Evolutionary conservation across 1,140 invertebrate species (phyloP).

Genomic region (Bombus waltoni): DNA sequence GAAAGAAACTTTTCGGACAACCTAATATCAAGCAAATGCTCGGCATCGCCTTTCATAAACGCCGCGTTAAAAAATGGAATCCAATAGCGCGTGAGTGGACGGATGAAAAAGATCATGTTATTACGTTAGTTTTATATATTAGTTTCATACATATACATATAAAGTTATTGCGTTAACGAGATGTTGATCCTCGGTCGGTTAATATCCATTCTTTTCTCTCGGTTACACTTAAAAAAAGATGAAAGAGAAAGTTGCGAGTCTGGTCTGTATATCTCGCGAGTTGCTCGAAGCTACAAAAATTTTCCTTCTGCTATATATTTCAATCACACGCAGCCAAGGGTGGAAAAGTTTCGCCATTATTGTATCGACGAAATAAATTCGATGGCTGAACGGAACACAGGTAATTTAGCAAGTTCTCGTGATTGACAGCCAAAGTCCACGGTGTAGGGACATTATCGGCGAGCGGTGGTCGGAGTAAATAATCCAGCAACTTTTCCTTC

Average conservation of each 20-base stretch:
- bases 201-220: background rate
- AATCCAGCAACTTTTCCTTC: conserved; percentile 64
- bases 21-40: no score
- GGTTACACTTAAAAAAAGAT: background rate
- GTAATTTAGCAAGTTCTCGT: conserved; percentile 69
- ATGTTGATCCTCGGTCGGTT: no score
- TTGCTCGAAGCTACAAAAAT: background rate
- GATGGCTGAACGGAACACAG: conserved; percentile 3
- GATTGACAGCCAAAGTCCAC: conserved; percentile 62
- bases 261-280: background rate
- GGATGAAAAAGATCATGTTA: no score
- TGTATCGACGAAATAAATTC: conserved; percentile 48
- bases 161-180: no score
- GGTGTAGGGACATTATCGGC: background rate
- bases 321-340: background rate
- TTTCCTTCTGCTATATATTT: background rate
- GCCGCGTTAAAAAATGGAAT: no score
- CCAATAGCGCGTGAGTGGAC: no score
- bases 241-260: background rate
- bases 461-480: conserved; percentile 38
- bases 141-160: no score
- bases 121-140: no score
- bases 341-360: conserved; percentile 23
- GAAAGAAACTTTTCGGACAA: no score
- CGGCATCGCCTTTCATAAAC: no score